A percentile compares a stretch with the other conserved stretches of the same genome.
phyloP scores from a whole-genome alignment of 2,888 invertebrate species.

The Eupithecia centaureata region DNA sequence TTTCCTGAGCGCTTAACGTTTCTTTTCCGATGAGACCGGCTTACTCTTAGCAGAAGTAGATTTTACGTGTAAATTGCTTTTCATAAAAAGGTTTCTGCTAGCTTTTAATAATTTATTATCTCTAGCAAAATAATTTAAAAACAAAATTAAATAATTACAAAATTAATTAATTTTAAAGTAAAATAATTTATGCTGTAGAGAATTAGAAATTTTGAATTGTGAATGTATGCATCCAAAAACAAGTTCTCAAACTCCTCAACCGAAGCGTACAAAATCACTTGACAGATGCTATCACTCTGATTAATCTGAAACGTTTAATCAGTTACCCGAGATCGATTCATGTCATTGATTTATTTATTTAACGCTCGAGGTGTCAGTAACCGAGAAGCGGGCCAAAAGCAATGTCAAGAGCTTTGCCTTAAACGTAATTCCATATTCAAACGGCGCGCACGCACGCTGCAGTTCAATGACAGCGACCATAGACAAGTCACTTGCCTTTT shows the following conservation, averaged over 20 bases:
- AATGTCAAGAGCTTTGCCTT: conserved; percentile 74
- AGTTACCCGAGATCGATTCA: conserved; percentile 50
- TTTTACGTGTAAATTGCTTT: neutral
- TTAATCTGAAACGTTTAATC: conserved; percentile 56
- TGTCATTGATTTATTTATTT: conserved; percentile 56
- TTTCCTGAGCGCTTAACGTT: conserved; percentile 29
- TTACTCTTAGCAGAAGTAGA: conserved; percentile 17
- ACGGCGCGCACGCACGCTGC: conserved; percentile 61
- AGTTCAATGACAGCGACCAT: conserved; percentile 76
- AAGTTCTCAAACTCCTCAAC: conserved; percentile 53
- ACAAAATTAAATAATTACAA: too few relatives aligned
- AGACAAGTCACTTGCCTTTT: conserved; percentile 75
- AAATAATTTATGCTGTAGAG: conserved; percentile 21
- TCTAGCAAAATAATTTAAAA: too few relatives aligned
- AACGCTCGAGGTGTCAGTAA: conserved; percentile 52
- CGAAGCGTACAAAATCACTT: conserved; percentile 53
- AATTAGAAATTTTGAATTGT: neutral
- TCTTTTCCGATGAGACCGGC: conserved; percentile 24
- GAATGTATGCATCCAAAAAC: conserved; percentile 44
- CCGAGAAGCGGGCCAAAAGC: conserved; percentile 62
- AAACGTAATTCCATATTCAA: conserved; percentile 71
- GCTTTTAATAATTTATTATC: neutral
- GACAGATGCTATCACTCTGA: conserved; percentile 53
- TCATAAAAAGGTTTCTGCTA: neutral
- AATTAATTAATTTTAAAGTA: too few relatives aligned